Evolutionary conservation across 2,888 invertebrate species (phyloP), one percentile per base, ranked within the genome.

Genomic region (Plusia festucae): DNA sequence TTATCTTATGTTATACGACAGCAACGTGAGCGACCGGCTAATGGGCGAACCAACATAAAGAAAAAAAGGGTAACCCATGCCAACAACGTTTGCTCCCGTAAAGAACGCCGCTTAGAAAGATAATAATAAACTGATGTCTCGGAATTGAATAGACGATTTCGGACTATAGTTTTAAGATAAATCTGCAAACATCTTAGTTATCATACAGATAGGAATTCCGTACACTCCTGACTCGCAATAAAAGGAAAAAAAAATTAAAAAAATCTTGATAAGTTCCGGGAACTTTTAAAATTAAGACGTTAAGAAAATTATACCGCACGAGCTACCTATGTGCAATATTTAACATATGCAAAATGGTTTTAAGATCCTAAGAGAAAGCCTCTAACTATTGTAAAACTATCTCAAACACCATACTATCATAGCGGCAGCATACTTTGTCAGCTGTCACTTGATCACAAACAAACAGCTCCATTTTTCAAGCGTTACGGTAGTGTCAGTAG

Each of bases 1-100:
- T 79, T 79, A 79, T 72, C 65, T 76, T 54, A 32, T 73, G 55
- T 60, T 70, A 53, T 62, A 72, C 30, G 61, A 68, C 40, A 49
- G 0, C 57, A 63, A 70, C 75, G 79, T 79, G 79, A 60, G 67
- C n/a, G 20, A 64, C 15, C 60, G 20, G n/a, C 58, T 67, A 75
- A 79, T 66, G 46, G 54, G 49, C 34, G n/a, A 49, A 52, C 30
- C 24, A 67, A 60, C 69, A 61, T 56, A 74, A 74, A 65, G 71
- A 65, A 68, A 73, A 68, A 63, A 66, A 69, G 53, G 60, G 60
- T 59, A 70, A 69, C 46, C 53, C 53, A 63, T 60, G 11, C 22
- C 24, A 22, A 72, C 51, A 51, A 59, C 40, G 58, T 56, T 24
- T 62, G 24, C 64, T 60, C 59, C 18, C 44, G 4, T 32, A 63